phyloP scores from a whole-genome alignment of 2,113 vertebrate genomes.

The Mohoua ochrocephala region DNA sequence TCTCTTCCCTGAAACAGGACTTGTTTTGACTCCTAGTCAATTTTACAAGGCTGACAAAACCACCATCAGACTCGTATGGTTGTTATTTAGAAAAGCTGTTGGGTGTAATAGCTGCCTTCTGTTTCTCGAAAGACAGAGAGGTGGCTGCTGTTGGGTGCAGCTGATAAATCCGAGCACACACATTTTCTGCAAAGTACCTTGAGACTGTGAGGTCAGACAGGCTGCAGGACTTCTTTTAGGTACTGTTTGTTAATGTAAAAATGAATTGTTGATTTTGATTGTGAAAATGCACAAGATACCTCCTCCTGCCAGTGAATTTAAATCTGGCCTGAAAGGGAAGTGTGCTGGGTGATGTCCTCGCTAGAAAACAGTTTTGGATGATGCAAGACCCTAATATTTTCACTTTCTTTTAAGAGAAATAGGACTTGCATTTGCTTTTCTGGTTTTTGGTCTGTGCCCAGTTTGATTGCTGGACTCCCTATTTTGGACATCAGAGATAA shows the following conservation, averaged over 20 bases:
- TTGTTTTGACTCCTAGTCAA: not conserved
- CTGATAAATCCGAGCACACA: not conserved
- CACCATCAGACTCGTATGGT: fast-evolving
- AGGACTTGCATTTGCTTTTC: not conserved
- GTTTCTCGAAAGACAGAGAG: not conserved
- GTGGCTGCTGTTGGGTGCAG: not conserved
- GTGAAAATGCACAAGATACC: not conserved
- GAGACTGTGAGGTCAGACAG: not conserved
- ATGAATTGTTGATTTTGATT: not conserved
- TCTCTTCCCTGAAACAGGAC: not conserved
- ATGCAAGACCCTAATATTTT: not conserved
- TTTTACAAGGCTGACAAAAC: not conserved
- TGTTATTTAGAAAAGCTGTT: not conserved
- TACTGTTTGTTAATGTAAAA: not conserved
- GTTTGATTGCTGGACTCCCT: not conserved
- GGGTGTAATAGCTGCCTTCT: not conserved
- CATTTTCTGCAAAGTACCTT: not conserved
- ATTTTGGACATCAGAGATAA: not conserved
- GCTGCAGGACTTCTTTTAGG: not conserved
- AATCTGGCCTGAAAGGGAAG: not conserved
- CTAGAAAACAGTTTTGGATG: not conserved
- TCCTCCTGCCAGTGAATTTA: not conserved
- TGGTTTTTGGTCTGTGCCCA: not conserved
- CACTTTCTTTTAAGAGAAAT: not conserved
- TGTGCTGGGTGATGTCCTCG: not conserved